A percentile compares a stretch with the other conserved stretches of the same genome.
These are phyloP conservation scores for Tenebrosternarchus preto DNA, from an alignment of 2,113 vertebrate genomes.

Conservation along the genomic window DNA sequence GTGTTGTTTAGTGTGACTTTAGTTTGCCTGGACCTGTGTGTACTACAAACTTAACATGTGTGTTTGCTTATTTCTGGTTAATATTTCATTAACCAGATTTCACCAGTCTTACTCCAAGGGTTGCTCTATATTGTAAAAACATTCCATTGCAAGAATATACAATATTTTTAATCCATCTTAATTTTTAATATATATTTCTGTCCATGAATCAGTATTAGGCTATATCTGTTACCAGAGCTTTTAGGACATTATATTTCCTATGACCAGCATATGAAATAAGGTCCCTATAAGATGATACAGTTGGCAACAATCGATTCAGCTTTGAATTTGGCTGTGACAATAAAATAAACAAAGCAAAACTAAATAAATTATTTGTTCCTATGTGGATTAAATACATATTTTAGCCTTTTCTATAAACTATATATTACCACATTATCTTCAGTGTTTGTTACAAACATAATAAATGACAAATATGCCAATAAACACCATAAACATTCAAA, in stretches of 20 bases:
- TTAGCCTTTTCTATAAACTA: neutral
- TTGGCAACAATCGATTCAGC: too few species aligned
- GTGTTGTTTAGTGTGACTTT: too few species aligned
- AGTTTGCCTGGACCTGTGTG: too few species aligned
- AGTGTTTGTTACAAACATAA: neutral
- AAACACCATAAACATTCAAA: neutral
- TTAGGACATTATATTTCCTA: neutral
- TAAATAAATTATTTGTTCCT: neutral
- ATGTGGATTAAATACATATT: neutral
- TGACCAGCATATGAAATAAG: conserved; percentile 15
- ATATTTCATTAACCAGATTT: too few species aligned
- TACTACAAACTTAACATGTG: too few species aligned
- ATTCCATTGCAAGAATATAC: neutral
- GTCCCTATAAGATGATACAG: neutral
- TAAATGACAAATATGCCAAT: neutral
- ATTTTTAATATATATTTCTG: neutral
- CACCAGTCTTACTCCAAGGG: too few species aligned
- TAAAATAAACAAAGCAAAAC: neutral
- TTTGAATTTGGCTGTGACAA: neutral
- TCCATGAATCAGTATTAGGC: neutral
- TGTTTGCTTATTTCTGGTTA: too few species aligned
- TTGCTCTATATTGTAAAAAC: too few species aligned
- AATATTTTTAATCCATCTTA: neutral
- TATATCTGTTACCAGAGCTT: neutral
- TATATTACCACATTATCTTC: neutral